Evolutionary conservation across 2,797 vertebrate species (phyloP), one percentile per base, ranked within the genome.

Genomic region (Paratrypauchen microcephalus): DNA sequence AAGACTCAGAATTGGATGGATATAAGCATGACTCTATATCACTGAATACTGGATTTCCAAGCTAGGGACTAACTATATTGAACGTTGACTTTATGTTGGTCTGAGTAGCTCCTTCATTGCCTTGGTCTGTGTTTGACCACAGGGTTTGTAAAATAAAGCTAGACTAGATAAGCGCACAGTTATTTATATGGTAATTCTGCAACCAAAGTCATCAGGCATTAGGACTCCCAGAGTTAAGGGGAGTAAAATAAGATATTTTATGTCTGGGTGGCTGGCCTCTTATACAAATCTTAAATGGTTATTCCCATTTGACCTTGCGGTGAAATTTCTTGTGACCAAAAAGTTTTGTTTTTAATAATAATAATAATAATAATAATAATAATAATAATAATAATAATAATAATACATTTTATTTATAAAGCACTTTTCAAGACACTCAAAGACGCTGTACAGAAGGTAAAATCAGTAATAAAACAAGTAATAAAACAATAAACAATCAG

Each of bases 111-210:
- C 26, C 16, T 59, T 59, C 57, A 4, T 59, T n/a, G 15, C 11
- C 30, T 24, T 39, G 2, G 21, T 28, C 21, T 41, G 45, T 21
- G 30, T 67, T 61, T 72, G 66, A 55, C 81, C 71, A 71, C 58
- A 64, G 63, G 69, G 26, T 59, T 75, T 79, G 73, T 66, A 48
- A 81, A 82, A 79, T 67, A 19, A 45, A 79, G 47, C 55, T 23
- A 16, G 23, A 28, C 55, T 59, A 74, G 83, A 82, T 87, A 82
- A 82, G 73, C 73, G 69, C 60, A 32, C 73, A 75, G 73, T 86
- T 84, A 86, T 88, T 86, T 87, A 84, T 83, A 86, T 87, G 83
- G 79, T 87, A 88, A 88, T 88, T 82, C 74, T 66, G 62, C 69
- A 67, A 73, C 72, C 72, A 69, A 79, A 83, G 76, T 73, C 70